A percentile compares a stretch with the other conserved stretches of the same genome.
Evolutionary conservation across 2,888 invertebrate species (phyloP).

Genomic region (Cephus rjabovi): DNA sequence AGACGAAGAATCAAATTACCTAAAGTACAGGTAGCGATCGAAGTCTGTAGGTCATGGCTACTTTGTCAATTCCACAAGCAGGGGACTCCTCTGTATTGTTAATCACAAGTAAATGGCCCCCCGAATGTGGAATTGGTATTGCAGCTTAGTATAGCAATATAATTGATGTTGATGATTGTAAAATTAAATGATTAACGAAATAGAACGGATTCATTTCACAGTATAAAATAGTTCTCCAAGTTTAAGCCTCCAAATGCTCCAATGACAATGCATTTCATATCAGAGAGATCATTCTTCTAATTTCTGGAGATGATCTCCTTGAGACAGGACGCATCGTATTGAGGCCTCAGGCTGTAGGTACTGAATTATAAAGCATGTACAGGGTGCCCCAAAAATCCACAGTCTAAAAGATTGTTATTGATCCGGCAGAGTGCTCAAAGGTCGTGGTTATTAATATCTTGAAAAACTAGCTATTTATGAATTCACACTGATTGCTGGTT

Average conservation of each 20-base stretch:
- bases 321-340: background rate
- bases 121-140: background rate
- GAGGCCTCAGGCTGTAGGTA: background rate
- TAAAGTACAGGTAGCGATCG: background rate
- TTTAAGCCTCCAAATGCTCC: background rate
- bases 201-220: background rate
- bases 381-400: background rate
- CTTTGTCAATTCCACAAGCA: background rate
- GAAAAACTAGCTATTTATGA: background rate
- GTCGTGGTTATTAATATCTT: background rate
- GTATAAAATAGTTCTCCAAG: background rate
- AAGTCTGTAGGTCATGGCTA: background rate
- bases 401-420: too few relatives aligned
- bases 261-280: background rate
- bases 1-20: constrained; percentile 13
- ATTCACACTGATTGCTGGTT: background rate
- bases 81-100: background rate
- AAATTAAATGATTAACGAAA: background rate
- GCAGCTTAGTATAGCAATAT: background rate
- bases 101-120: background rate
- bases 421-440: background rate
- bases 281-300: background rate
- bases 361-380: background rate
- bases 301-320: background rate
- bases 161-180: background rate